Conservation (phyloP, 2,888 invertebrate species). For the Allygus modestus region DNA sequence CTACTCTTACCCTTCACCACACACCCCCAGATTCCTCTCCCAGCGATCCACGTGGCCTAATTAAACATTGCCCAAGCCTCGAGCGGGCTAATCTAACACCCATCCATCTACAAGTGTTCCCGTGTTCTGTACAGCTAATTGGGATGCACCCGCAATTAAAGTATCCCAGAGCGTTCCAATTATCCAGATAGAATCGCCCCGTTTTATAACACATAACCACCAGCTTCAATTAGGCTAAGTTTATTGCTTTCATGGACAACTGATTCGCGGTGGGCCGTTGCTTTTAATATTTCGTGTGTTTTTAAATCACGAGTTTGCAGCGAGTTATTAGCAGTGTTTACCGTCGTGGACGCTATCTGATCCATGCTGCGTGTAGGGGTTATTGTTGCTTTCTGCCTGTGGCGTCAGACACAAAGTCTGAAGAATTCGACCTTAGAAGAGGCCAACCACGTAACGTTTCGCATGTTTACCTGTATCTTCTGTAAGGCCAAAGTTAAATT, state of each 20-base stretch:
- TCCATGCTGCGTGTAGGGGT: too few species aligned
- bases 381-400: too few species aligned
- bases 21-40: too few species aligned
- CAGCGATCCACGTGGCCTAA: too few species aligned
- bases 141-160: not conserved
- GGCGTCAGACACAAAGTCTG: too few species aligned
- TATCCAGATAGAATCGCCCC: not conserved
- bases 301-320: not conserved
- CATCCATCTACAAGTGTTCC: not conserved
- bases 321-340: not conserved
- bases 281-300: not conserved
- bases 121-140: not conserved
- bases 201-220: slow-evolving; percentile 15
- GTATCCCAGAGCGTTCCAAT: not conserved
- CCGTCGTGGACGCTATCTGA: not conserved
- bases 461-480: too few species aligned
- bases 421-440: too few species aligned
- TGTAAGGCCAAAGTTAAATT: too few species aligned
- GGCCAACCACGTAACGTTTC: too few species aligned
- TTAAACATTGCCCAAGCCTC: too few species aligned
- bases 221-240: not conserved
- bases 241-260: not conserved
- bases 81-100: too few species aligned
- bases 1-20: too few species aligned
- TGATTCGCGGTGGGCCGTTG: not conserved